These are phyloP conservation scores for Rhagonycha lutea DNA, from an alignment of 2,888 invertebrate genomes.

Conservation along the genomic window DNA sequence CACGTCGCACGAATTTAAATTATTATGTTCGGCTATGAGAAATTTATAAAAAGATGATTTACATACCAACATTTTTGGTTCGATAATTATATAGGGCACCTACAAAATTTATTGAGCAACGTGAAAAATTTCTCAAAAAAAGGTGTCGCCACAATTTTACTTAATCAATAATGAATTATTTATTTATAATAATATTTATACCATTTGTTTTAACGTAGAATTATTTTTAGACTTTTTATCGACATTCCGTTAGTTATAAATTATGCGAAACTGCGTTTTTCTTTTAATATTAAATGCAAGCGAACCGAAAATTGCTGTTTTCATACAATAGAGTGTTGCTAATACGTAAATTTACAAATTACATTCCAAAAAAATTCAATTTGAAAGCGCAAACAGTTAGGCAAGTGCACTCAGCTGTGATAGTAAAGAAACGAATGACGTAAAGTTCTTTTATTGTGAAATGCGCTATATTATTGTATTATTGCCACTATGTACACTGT, in stretches of 20 bases:
- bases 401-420: conserved; percentile 49
- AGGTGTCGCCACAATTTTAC: background rate
- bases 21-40: background rate
- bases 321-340: conserved; percentile 1
- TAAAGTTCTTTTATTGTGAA: conserved; percentile 41
- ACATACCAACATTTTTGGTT: background rate
- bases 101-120: background rate
- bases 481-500: conserved; percentile 17
- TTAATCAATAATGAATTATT: background rate
- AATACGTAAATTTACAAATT: conserved; percentile 1
- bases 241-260: background rate
- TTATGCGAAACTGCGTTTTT: background rate
- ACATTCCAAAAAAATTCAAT: conserved; percentile 22
- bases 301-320: background rate
- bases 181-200: background rate
- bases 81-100: background rate
- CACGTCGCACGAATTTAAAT: background rate
- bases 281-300: background rate
- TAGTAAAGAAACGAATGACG: conserved; percentile 55
- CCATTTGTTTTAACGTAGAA: background rate
- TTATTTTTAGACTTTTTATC: background rate
- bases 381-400: conserved; percentile 26
- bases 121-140: background rate
- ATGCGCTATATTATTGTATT: conserved; percentile 22
- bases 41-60: background rate